phyloP scores from a whole-genome alignment of 2,888 invertebrate species.

The Macroteleia sp. region DNA sequence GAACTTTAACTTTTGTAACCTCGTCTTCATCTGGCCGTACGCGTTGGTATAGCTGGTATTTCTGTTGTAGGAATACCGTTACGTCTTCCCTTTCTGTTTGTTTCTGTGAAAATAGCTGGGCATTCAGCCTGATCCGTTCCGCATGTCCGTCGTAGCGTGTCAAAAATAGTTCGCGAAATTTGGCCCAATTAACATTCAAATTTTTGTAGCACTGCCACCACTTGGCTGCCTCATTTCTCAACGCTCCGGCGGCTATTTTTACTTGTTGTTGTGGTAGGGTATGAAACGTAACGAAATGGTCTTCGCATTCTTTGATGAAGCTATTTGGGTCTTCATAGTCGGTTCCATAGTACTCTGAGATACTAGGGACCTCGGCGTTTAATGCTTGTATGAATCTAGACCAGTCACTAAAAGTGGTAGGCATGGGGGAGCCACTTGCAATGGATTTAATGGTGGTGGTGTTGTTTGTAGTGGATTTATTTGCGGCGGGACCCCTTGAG shows the following conservation, averaged over 20 bases:
- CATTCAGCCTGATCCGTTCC: background rate
- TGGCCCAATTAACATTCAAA: background rate
- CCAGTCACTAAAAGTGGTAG: too few relatives aligned
- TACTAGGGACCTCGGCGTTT: background rate
- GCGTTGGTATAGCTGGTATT: slow-evolving; percentile 10
- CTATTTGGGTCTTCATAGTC: slow-evolving; percentile 12
- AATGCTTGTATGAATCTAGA: background rate
- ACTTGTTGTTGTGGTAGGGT: background rate
- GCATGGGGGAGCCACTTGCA: too few relatives aligned
- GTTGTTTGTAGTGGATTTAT: too few relatives aligned
- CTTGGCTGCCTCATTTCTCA: slow-evolving; percentile 5
- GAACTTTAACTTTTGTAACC: slow-evolving; percentile 1
- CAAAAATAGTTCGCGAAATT: slow-evolving; percentile 9
- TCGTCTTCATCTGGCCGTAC: too few relatives aligned
- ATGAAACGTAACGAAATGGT: background rate
- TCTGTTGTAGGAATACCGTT: background rate
- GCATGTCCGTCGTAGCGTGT: background rate
- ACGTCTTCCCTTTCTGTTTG: background rate
- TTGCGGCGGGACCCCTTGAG: too few relatives aligned
- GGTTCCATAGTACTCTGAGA: background rate
- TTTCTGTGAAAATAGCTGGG: too few relatives aligned
- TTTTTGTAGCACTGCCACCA: slow-evolving; percentile 7
- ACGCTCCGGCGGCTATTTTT: background rate
- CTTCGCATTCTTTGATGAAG: slow-evolving; percentile 4
- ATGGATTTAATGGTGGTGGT: too few relatives aligned